A percentile compares a stretch with the other conserved stretches of the same genome.
Evolutionary conservation across 2,797 vertebrate genomes (phyloP).

Genomic region (Spondyliosoma cantharus): DNA sequence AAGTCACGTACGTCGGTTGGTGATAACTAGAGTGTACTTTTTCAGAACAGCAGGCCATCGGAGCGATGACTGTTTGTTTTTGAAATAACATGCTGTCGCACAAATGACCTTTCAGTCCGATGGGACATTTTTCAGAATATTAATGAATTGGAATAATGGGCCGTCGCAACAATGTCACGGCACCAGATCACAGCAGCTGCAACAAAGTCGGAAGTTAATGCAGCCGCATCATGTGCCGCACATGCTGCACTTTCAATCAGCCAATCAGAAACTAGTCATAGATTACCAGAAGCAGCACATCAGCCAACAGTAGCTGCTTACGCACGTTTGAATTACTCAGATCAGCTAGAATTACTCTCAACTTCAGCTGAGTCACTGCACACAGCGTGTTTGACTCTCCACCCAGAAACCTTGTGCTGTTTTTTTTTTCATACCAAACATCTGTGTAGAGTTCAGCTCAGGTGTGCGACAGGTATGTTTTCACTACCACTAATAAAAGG

Average conservation of each 20-base stretch:
- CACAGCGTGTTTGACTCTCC: slow-evolving; percentile 1
- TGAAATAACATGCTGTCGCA: too few relatives aligned
- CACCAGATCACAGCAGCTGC: neutral
- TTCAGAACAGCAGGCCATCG: too few relatives aligned
- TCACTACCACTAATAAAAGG: neutral
- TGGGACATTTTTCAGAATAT: too few relatives aligned
- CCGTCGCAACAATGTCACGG: too few relatives aligned
- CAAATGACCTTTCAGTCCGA: too few relatives aligned
- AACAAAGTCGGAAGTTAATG: neutral
- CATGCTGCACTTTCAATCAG: neutral
- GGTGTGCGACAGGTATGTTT: slow-evolving; percentile 27
- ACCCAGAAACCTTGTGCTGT: neutral
- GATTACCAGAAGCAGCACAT: neutral
- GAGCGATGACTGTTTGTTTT: too few relatives aligned
- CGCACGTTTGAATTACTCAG: too few relatives aligned
- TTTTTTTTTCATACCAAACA: neutral
- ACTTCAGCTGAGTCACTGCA: neutral
- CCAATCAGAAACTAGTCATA: neutral
- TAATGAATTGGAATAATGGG: too few relatives aligned
- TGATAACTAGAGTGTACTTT: too few relatives aligned
- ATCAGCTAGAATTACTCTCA: neutral
- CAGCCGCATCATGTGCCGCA: neutral
- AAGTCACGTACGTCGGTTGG: too few relatives aligned
- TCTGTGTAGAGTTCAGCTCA: neutral
- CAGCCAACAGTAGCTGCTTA: neutral